Evolutionary conservation across 2,113 vertebrate genomes (phyloP).

Genomic region (Percina caprodes): DNA sequence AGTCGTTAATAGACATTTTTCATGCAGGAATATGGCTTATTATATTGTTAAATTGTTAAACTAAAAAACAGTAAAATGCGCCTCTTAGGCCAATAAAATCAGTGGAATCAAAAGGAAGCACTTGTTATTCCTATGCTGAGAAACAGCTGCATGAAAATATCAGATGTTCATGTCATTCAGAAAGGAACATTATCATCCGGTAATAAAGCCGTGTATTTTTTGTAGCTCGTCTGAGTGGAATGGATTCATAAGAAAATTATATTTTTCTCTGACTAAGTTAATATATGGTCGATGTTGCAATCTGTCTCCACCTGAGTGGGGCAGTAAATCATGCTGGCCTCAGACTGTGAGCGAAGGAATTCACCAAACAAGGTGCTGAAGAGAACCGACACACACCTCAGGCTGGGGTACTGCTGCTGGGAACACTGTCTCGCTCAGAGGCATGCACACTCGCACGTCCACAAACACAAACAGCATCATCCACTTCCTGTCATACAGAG

Average conservation of each 20-base stretch:
- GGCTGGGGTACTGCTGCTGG: conserved; percentile 5
- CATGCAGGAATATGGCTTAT: too few species aligned
- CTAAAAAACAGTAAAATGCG: not conserved
- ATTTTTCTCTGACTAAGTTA: conserved; percentile 16
- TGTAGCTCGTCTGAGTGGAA: conserved; percentile 38
- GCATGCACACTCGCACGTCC: conserved; percentile 19
- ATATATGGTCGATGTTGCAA: conserved; percentile 46
- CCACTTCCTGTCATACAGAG: conserved; percentile 7
- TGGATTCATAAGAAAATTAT: conserved; percentile 23
- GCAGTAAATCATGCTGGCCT: conserved; percentile 59
- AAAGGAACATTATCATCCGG: not conserved
- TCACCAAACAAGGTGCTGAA: conserved; percentile 80
- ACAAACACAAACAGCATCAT: conserved; percentile 10
- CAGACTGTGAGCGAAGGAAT: conserved; percentile 62
- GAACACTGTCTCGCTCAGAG: not conserved
- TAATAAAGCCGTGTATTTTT: conserved; percentile 30
- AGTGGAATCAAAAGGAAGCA: not conserved
- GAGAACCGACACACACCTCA: conserved; percentile 38
- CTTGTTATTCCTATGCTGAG: not conserved
- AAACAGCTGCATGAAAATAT: not conserved
- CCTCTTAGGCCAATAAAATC: not conserved
- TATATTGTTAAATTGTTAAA: too few species aligned
- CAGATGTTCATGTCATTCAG: conserved; percentile 15
- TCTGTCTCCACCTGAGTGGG: conserved; percentile 58
- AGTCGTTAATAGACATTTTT: too few species aligned